phyloP scores from a whole-genome alignment of 2,797 vertebrate genomes.

The Squalus acanthias region DNA sequence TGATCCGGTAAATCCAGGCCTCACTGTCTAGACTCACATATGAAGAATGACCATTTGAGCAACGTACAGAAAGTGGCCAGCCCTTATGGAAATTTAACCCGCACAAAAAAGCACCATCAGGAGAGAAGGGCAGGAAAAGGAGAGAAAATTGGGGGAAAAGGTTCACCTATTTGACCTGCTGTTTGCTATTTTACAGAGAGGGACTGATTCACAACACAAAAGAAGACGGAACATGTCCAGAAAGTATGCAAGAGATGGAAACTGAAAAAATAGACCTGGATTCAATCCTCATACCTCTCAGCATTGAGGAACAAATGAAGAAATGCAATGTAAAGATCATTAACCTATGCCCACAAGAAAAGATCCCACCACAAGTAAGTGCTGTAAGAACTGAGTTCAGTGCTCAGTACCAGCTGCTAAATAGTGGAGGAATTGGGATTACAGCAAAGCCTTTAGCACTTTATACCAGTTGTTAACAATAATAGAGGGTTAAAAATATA shows the following conservation, averaged over 20 bases:
- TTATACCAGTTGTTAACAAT: not conserved
- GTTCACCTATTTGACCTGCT: not conserved
- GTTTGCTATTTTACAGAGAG: not conserved
- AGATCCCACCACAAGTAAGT: conserved; percentile 30
- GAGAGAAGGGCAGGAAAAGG: not conserved
- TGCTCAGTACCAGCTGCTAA: not conserved
- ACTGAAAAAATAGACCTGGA: not conserved
- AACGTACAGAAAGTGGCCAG: not conserved
- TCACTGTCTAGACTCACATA: not conserved
- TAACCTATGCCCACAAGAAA: not conserved
- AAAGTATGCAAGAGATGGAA: not conserved
- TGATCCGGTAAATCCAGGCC: not conserved
- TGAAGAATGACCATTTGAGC: not conserved
- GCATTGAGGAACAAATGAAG: conserved; percentile 51
- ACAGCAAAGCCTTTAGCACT: not conserved
- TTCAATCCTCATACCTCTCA: conserved; percentile 45
- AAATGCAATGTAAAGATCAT: conserved; percentile 49
- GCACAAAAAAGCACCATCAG: not conserved
- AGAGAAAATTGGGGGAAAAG: not conserved
- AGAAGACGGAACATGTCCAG: conserved; percentile 3
- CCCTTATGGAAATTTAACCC: not conserved
- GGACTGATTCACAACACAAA: not conserved
- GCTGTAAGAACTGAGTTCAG: not conserved
- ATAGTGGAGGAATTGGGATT: not conserved
- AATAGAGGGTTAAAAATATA: not conserved